Conservation (phyloP, 2,888 invertebrate species). For the Eudemis profundana region DNA sequence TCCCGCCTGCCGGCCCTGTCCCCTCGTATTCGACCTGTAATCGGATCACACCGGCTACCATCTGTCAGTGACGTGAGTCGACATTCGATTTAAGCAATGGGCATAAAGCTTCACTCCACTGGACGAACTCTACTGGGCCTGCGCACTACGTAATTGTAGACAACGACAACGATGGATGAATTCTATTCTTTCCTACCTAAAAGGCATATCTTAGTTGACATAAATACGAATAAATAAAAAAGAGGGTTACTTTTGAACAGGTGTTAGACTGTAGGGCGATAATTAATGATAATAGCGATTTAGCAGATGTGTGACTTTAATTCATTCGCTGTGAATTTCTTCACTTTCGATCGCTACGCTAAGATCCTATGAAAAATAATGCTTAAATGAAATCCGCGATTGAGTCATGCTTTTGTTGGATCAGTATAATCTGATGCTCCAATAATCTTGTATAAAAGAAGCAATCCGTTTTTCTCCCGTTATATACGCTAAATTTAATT, state of each 20-base stretch:
- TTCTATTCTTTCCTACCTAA: too few species aligned
- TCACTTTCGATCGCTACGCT: not conserved
- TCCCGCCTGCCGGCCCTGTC: not conserved
- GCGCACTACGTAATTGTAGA: too few species aligned
- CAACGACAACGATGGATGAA: too few species aligned
- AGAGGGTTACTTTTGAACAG: not conserved
- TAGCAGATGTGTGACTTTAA: not conserved
- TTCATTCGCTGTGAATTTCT: not conserved
- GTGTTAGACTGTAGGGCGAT: not conserved
- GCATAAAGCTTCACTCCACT: not conserved
- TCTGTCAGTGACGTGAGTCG: slow-evolving; percentile 23
- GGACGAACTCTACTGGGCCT: too few species aligned
- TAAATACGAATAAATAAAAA: too few species aligned
- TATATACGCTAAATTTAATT: slow-evolving; percentile 21
- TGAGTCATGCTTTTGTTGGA: not conserved
- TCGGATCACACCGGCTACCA: slow-evolving; percentile 31
- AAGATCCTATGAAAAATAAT: too few species aligned
- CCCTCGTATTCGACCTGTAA: slow-evolving; percentile 18
- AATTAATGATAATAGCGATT: not conserved
- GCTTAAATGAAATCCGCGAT: not conserved
- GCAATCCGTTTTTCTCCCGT: slow-evolving; percentile 3
- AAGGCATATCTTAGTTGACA: too few species aligned
- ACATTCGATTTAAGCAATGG: not conserved
- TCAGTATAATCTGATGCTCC: not conserved
- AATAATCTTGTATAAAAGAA: slow-evolving; percentile 7